These are phyloP conservation scores for Mimumesa dahlbomi DNA, from an alignment of 2,888 invertebrate species.

Conservation along the genomic window DNA sequence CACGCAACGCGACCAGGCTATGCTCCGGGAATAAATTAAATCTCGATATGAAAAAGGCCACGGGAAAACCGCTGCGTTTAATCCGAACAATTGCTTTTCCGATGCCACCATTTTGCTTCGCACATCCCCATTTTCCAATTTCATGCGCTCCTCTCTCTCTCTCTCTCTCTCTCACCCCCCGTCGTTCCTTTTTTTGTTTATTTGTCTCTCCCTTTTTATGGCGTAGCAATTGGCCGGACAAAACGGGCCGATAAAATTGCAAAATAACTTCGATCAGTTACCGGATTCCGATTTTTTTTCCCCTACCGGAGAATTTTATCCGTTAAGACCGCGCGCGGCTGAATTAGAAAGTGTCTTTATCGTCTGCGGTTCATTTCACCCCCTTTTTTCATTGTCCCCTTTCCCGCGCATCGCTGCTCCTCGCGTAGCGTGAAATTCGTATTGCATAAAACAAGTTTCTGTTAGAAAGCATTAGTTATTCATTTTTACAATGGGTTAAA, in stretches of 20 bases:
- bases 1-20: slow-evolving; percentile 21
- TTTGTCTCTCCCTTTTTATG: slow-evolving; percentile 45
- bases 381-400: not conserved
- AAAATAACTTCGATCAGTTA: slow-evolving; percentile 49
- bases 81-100: slow-evolving; percentile 72
- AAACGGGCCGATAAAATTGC: slow-evolving; percentile 57
- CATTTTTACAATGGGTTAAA: too few species aligned
- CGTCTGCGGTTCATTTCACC: too few species aligned
- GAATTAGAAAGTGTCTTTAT: not conserved
- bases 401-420: not conserved
- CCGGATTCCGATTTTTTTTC: slow-evolving; percentile 18
- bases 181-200: slow-evolving; percentile 26
- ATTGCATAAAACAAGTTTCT: too few species aligned
- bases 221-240: slow-evolving; percentile 46
- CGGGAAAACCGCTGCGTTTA: slow-evolving; percentile 62
- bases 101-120: slow-evolving; percentile 62
- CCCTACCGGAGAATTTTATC: not conserved
- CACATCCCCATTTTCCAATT: slow-evolving; percentile 48
- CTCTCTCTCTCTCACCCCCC: not conserved
- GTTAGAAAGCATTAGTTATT: too few species aligned
- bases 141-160: slow-evolving; percentile 28
- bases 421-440: too few species aligned
- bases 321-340: not conserved
- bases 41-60: slow-evolving; percentile 63
- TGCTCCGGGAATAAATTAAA: slow-evolving; percentile 61